Evolutionary conservation across 2,888 invertebrate genomes (phyloP).

Genomic region (Hypomecis punctinalis): DNA sequence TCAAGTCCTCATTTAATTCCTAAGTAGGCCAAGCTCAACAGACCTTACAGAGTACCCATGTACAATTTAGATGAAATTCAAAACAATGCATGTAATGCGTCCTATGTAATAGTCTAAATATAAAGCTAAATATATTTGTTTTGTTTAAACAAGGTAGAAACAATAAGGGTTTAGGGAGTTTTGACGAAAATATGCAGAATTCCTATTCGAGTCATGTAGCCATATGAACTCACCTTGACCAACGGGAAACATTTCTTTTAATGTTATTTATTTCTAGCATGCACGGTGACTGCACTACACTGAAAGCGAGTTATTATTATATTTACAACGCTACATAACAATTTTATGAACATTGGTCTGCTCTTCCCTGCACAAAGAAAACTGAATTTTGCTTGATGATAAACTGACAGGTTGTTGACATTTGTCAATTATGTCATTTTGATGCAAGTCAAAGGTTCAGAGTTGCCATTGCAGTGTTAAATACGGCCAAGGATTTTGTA

Average conservation of each 20-base stretch:
- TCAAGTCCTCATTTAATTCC: slow-evolving; percentile 22
- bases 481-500: too few species aligned
- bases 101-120: neutral
- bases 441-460: too few species aligned
- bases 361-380: slow-evolving; percentile 40
- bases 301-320: slow-evolving; percentile 37
- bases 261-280: slow-evolving; percentile 43
- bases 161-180: slow-evolving; percentile 11
- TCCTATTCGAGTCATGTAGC: slow-evolving; percentile 29
- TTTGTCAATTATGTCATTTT: slow-evolving; percentile 1
- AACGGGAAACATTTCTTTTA: slow-evolving; percentile 45
- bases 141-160: slow-evolving; percentile 12
- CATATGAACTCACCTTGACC: slow-evolving; percentile 44
- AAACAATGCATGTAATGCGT: neutral
- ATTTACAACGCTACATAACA: slow-evolving; percentile 38
- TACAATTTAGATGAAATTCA: slow-evolving; percentile 3
- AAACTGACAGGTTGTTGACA: too few species aligned
- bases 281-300: slow-evolving; percentile 39
- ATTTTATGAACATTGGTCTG: slow-evolving; percentile 38
- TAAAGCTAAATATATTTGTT: neutral
- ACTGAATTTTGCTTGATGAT: slow-evolving; percentile 23
- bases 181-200: slow-evolving; percentile 27
- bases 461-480: too few species aligned
- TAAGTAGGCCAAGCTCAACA: slow-evolving; percentile 35
- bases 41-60: slow-evolving; percentile 13